A percentile compares a stretch with the other conserved stretches of the same genome.
Conservation (phyloP, 2,113 vertebrate species). For the Xenotilapia caudafasciata region DNA sequence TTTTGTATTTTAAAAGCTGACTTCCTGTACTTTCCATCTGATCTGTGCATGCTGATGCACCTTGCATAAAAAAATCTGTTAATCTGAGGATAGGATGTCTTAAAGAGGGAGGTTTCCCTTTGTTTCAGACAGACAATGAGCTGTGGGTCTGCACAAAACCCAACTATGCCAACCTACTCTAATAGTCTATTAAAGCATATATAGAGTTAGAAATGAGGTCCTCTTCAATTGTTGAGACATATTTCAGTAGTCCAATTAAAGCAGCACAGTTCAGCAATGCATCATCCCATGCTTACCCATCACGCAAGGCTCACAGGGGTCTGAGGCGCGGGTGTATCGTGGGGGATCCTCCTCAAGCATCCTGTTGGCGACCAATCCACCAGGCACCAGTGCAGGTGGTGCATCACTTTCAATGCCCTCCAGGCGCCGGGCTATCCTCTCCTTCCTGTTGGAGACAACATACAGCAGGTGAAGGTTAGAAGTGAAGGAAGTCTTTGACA, state of each 20-base stretch:
- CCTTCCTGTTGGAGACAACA: slow-evolving; percentile 76
- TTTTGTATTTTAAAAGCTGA: background rate
- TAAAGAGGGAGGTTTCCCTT: background rate
- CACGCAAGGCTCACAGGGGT: slow-evolving; percentile 81
- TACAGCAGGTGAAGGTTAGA: background rate
- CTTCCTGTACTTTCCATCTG: background rate
- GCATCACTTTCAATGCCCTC: slow-evolving; percentile 91
- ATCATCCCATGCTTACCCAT: slow-evolving; percentile 68
- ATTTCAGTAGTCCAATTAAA: background rate
- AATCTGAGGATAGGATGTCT: background rate
- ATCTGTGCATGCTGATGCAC: background rate
- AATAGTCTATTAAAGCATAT: background rate
- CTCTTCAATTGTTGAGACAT: background rate
- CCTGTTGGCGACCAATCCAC: slow-evolving; percentile 83
- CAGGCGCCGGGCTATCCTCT: slow-evolving; percentile 89
- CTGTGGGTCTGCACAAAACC: background rate
- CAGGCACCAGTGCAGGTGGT: slow-evolving; percentile 82
- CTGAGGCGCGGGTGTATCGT: slow-evolving; percentile 89
- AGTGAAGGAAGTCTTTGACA: background rate
- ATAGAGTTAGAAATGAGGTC: background rate
- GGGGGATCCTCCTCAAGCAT: slow-evolving; percentile 91
- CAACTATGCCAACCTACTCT: background rate
- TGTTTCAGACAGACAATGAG: background rate
- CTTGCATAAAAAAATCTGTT: background rate
- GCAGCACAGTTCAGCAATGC: background rate